Conservation (phyloP, 2,888 invertebrate species). For the Dasysyrphus albostriatus region DNA sequence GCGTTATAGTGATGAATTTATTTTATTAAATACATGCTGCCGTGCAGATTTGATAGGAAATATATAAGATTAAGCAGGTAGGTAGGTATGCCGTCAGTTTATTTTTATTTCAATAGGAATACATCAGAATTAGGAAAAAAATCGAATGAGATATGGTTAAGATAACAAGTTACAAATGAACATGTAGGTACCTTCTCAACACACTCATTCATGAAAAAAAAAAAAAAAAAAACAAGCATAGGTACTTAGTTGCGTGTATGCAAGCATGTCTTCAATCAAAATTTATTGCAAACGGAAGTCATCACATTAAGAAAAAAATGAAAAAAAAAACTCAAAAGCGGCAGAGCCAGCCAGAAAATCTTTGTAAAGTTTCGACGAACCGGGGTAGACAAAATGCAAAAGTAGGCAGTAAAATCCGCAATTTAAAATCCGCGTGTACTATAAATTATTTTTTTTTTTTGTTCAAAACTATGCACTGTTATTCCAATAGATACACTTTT, state of each 20-base stretch:
- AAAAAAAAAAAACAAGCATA: neutral
- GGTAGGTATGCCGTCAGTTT: neutral
- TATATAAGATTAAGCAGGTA: slow-evolving; percentile 18
- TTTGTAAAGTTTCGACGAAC: slow-evolving; percentile 19
- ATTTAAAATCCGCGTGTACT: slow-evolving; percentile 37
- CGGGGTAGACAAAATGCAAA: slow-evolving; percentile 49
- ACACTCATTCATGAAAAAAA: slow-evolving; percentile 10
- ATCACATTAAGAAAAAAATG: slow-evolving; percentile 49
- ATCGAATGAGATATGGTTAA: slow-evolving; percentile 22
- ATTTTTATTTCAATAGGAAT: slow-evolving; percentile 5
- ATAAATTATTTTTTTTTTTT: slow-evolving; percentile 33
- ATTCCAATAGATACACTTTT: slow-evolving; percentile 56
- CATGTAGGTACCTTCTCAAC: neutral
- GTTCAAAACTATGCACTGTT: slow-evolving; percentile 47
- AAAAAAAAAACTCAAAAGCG: slow-evolving; percentile 29
- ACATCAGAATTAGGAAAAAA: neutral
- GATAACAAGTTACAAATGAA: slow-evolving; percentile 24
- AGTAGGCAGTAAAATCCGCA: slow-evolving; percentile 39
- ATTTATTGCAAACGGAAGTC: slow-evolving; percentile 73
- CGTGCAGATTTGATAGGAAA: slow-evolving; percentile 15
- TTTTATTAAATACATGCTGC: slow-evolving; percentile 12
- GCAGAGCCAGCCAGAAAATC: slow-evolving; percentile 40
- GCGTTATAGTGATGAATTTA: slow-evolving; percentile 4
- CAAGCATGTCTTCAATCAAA: slow-evolving; percentile 60
- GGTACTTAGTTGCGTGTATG: slow-evolving; percentile 46